A percentile compares a stretch with the other conserved stretches of the same genome.
Conservation (phyloP, 1,140 invertebrate genomes). For the Proctacanthus coquilletti region DNA sequence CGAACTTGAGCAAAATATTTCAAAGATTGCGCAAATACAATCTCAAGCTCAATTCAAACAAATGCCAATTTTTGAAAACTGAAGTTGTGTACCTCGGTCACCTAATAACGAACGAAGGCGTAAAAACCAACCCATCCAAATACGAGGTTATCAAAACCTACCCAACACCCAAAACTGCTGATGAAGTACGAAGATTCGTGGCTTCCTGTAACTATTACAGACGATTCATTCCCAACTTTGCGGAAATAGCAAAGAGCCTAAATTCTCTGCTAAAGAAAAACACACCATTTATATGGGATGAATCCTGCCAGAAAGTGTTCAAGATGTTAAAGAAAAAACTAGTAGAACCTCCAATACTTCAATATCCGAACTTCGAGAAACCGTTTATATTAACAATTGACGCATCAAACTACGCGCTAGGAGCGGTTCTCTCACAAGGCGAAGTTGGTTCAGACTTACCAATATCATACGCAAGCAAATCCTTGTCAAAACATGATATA, state of each 20-base stretch:
- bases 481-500: conserved; percentile 12
- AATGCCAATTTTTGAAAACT: conserved; percentile 8
- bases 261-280: conserved; percentile 14
- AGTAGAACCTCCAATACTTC: no score
- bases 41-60: conserved; percentile 8
- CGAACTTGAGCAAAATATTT: conserved; percentile 5
- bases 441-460: conserved; percentile 10
- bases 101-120: conserved; percentile 6
- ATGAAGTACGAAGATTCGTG: conserved; percentile 12
- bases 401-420: conserved; percentile 10
- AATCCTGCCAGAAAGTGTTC: conserved; percentile 11
- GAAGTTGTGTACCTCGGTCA: conserved; percentile 9
- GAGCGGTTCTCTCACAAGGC: conserved; percentile 9
- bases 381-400: conserved; percentile 21
- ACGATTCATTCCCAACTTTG: conserved; percentile 12
- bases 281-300: conserved; percentile 8
- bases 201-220: conserved; percentile 13
- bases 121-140: conserved; percentile 5
- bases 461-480: conserved; percentile 14
- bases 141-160: not conserved
- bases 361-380: conserved; percentile 23
- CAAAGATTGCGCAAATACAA: conserved; percentile 2
- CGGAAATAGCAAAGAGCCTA: conserved; percentile 14
- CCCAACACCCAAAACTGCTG: conserved; percentile 5
- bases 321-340: conserved; percentile 10